Evolutionary conservation across 2,888 invertebrate species (phyloP).

Genomic region (Creontiades dilutus): DNA sequence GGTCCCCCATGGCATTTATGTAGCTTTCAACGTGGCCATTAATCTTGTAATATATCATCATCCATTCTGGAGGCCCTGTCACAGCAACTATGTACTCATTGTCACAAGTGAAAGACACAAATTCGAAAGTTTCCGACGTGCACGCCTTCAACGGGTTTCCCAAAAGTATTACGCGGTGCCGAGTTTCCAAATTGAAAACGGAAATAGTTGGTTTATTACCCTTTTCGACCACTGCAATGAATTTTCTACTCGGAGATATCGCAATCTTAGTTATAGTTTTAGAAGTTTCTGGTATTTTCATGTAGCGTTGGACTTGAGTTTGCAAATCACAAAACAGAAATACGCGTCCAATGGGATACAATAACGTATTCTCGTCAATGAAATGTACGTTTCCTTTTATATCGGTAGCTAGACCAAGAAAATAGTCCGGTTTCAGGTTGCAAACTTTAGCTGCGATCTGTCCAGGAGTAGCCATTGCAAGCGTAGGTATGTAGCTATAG

Average conservation of each 20-base stretch:
- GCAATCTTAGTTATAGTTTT: slow-evolving; percentile 82
- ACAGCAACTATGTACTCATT: slow-evolving; percentile 89
- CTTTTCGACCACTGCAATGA: slow-evolving; percentile 80
- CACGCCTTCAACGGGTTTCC: slow-evolving; percentile 83
- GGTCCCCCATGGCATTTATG: slow-evolving; percentile 82
- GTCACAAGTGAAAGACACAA: slow-evolving; percentile 85
- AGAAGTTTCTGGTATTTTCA: slow-evolving; percentile 84
- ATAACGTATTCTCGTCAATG: slow-evolving; percentile 86
- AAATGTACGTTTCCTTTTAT: slow-evolving; percentile 85
- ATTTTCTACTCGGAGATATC: slow-evolving; percentile 85
- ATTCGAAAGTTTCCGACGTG: slow-evolving; percentile 77
- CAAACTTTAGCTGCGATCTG: slow-evolving; percentile 20
- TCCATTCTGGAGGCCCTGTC: slow-evolving; percentile 91
- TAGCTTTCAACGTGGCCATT: slow-evolving; percentile 89
- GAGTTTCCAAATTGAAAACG: slow-evolving; percentile 85
- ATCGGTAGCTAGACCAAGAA: slow-evolving; percentile 65
- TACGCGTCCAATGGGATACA: slow-evolving; percentile 89
- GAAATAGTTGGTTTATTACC: slow-evolving; percentile 83
- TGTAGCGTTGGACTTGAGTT: slow-evolving; percentile 86
- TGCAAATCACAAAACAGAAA: slow-evolving; percentile 87
- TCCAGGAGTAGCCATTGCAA: slow-evolving; percentile 7
- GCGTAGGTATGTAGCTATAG: neutral
- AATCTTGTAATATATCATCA: slow-evolving; percentile 88
- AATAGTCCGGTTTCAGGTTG: slow-evolving; percentile 59
- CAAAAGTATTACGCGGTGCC: slow-evolving; percentile 85